A percentile compares a stretch with the other conserved stretches of the same genome.
These are phyloP conservation scores for Sabatieria punctata DNA, from an alignment of 2,888 invertebrate genomes.

Conservation along the genomic window DNA sequence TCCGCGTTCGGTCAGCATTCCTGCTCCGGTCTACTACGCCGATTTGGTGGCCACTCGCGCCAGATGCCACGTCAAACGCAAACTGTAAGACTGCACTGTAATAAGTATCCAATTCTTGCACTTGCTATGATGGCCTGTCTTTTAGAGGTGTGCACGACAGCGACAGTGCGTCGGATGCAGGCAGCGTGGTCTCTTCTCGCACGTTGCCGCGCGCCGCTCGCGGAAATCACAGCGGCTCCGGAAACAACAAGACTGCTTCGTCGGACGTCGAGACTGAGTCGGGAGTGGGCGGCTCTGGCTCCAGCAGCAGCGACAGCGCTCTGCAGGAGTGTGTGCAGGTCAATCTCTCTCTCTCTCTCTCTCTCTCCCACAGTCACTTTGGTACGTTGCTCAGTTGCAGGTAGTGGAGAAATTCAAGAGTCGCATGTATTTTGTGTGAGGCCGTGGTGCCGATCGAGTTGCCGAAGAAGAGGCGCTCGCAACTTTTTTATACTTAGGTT, in stretches of 20 bases:
- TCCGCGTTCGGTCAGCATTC: slow-evolving; percentile 12
- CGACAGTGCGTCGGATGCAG: slow-evolving; percentile 9
- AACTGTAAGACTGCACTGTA: no score
- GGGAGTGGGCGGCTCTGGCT: neutral
- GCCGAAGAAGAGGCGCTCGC: no score
- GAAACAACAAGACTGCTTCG: neutral
- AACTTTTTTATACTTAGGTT: no score
- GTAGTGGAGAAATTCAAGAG: neutral
- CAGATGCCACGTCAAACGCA: slow-evolving; percentile 22
- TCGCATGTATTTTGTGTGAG: neutral
- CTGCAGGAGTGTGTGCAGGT: slow-evolving; percentile 18
- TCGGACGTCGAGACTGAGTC: slow-evolving; percentile 2
- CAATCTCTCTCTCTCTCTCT: neutral
- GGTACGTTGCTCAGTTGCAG: neutral
- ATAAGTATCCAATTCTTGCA: no score
- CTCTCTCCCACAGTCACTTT: neutral
- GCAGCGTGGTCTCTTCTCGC: no score
- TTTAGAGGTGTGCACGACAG: slow-evolving; percentile 13
- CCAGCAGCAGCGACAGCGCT: slow-evolving; percentile 11
- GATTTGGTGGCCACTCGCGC: slow-evolving; percentile 24
- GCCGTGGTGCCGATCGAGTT: slow-evolving; percentile 8
- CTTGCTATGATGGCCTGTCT: no score
- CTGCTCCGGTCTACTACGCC: slow-evolving; percentile 13
- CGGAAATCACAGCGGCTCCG: neutral
- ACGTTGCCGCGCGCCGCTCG: no score